Conservation (phyloP, 2,888 invertebrate genomes). For the Andrena haemorrhoa region DNA sequence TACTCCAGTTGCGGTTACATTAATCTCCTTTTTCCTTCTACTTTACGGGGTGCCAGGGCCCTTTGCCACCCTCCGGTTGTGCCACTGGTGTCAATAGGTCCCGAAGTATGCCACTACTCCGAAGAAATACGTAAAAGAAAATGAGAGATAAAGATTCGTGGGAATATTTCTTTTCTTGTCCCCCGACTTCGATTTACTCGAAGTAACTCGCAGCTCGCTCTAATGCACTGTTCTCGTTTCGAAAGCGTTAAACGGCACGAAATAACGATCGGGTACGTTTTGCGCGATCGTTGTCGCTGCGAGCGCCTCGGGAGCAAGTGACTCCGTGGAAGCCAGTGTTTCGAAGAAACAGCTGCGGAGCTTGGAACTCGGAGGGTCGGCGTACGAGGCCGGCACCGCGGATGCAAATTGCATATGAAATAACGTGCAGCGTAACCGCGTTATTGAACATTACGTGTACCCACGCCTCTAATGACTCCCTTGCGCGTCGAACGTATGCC, state of each 20-base stretch:
- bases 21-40: no score
- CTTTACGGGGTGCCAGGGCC: no score
- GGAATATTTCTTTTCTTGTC: no score
- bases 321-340: neutral
- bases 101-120: no score
- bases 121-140: no score
- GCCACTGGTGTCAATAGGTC: no score
- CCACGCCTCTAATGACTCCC: constrained; percentile 61
- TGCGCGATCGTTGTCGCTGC: neutral
- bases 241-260: neutral
- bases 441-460: constrained; percentile 56
- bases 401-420: constrained; percentile 60
- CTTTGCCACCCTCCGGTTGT: no score
- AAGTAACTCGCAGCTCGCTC: neutral
- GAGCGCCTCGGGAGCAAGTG: neutral
- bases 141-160: no score
- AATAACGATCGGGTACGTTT: neutral
- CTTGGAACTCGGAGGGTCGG: constrained; percentile 8
- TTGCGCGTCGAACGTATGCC: constrained; percentile 43
- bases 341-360: constrained; percentile 18
- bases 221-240: neutral
- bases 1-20: no score
- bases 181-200: no score
- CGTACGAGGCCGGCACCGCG: constrained; percentile 13
- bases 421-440: constrained; percentile 50